phyloP scores from a whole-genome alignment of 2,888 invertebrate genomes.

The Orthosia gracilis region DNA sequence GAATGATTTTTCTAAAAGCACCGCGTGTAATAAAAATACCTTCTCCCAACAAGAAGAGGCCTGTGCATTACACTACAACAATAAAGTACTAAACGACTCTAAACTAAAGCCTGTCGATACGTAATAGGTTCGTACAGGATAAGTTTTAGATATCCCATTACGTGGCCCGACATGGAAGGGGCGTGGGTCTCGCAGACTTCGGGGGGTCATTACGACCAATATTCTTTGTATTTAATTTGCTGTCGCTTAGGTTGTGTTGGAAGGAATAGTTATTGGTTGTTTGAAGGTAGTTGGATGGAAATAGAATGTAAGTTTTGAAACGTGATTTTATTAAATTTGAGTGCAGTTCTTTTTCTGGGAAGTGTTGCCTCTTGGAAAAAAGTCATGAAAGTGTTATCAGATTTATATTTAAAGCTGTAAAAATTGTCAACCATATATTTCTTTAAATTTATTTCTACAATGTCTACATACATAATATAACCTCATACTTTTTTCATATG shows the following conservation, averaged over 20 bases:
- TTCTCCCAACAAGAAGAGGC: neutral
- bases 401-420: neutral
- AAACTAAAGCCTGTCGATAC: conserved; percentile 40
- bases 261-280: conserved; percentile 48
- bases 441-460: too few relatives aligned
- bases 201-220: conserved; percentile 68
- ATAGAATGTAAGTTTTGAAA: neutral
- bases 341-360: neutral
- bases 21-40: too few relatives aligned
- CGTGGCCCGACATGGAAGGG: conserved; percentile 77
- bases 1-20: too few relatives aligned
- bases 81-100: conserved; percentile 14
- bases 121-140: conserved; percentile 54
- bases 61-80: neutral
- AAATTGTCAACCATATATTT: too few relatives aligned
- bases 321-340: neutral
- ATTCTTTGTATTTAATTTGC: conserved; percentile 68
- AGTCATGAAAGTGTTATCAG: neutral
- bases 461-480: too few relatives aligned
- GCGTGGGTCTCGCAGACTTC: conserved; percentile 69
- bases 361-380: neutral
- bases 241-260: conserved; percentile 33
- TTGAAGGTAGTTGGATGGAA: conserved; percentile 9
- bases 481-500: too few relatives aligned
- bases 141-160: conserved; percentile 74